phyloP scores from a whole-genome alignment of 2,888 invertebrate genomes.

The Tetranychus truncatus region DNA sequence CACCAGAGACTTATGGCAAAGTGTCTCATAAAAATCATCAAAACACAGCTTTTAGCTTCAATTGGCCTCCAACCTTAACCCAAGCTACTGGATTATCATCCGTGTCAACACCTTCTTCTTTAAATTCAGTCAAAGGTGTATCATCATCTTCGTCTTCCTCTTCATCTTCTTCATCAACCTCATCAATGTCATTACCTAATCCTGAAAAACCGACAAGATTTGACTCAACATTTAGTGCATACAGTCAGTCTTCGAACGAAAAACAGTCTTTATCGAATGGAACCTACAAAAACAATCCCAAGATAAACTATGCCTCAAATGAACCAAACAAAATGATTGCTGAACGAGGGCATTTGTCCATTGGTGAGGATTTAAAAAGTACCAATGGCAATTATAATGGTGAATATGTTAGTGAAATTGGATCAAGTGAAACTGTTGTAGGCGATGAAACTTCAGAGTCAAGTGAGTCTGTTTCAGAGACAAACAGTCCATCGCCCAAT shows the following conservation, averaged over 20 bases:
- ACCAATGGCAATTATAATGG: not conserved
- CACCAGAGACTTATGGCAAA: slow-evolving; percentile 17
- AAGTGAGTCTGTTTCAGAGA: not conserved
- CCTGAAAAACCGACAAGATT: not conserved
- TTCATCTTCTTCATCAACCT: not conserved
- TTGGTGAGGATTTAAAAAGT: not conserved
- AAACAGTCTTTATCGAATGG: not conserved
- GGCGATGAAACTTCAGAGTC: not conserved
- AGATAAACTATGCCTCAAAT: not conserved
- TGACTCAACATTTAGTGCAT: not conserved
- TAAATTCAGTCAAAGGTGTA: not conserved
- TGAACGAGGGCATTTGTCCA: not conserved
- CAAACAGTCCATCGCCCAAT: not conserved
- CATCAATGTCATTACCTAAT: not conserved
- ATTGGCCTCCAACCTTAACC: not conserved
- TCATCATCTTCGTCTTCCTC: not conserved
- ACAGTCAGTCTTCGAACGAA: not conserved
- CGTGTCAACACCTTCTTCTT: not conserved
- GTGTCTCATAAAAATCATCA: slow-evolving; percentile 14
- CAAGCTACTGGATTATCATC: not conserved
- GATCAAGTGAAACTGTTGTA: not conserved
- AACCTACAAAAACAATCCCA: not conserved
- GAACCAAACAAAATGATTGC: not conserved
- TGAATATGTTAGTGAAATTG: not conserved
- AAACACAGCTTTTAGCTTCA: slow-evolving; percentile 6